A percentile compares a stretch with the other conserved stretches of the same genome.
These are phyloP conservation scores for Mesembrinibis cayennensis DNA, from an alignment of 2,113 vertebrate species.

Conservation along the genomic window DNA sequence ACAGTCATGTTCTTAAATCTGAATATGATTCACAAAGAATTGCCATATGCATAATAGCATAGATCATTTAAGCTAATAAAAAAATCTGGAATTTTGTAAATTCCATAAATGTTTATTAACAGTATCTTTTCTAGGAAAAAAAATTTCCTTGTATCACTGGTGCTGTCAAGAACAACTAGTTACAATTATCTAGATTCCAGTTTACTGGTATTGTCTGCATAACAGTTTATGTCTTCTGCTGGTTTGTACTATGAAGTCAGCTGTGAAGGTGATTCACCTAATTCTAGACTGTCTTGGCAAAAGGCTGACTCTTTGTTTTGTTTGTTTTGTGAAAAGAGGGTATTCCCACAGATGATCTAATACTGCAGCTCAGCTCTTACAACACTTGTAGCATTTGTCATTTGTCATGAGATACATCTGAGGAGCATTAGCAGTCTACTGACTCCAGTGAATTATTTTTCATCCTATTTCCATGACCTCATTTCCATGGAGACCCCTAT, in stretches of 20 bases:
- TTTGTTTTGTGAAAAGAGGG: slow-evolving; percentile 29
- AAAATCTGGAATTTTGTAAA: neutral
- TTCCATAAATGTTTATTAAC: neutral
- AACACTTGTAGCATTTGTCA: slow-evolving; percentile 29
- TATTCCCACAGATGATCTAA: slow-evolving; percentile 52
- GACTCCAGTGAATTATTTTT: slow-evolving; percentile 31
- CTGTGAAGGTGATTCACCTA: neutral
- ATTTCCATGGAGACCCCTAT: slow-evolving; percentile 33
- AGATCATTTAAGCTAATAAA: neutral
- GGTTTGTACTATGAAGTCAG: neutral
- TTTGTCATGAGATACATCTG: slow-evolving; percentile 23
- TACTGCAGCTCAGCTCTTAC: neutral
- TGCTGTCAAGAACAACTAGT: neutral
- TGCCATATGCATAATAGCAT: neutral
- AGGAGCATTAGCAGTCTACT: slow-evolving; percentile 11
- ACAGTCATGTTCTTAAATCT: neutral
- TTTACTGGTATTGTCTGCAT: neutral
- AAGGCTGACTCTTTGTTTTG: neutral
- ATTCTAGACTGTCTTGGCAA: neutral
- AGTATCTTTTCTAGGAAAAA: neutral
- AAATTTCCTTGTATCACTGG: neutral
- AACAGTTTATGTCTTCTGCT: neutral
- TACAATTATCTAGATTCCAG: neutral
- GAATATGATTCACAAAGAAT: neutral
- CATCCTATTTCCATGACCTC: slow-evolving; percentile 28